Evolutionary conservation across 2,797 vertebrate genomes (phyloP).

Genomic region (Halcyon smyrnensis): DNA sequence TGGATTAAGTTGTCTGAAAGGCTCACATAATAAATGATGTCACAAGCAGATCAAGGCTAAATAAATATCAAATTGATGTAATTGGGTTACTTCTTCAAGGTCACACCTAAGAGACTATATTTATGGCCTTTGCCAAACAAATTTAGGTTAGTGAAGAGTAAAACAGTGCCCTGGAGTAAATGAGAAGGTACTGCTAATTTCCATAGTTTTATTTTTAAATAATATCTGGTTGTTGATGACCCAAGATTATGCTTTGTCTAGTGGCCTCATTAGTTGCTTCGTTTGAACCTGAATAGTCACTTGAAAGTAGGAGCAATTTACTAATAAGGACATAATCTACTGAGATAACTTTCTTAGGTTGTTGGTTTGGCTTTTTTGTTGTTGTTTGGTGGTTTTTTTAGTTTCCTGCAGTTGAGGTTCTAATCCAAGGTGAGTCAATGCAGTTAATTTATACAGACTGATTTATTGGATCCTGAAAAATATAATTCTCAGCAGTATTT

Average conservation of each 20-base stretch:
- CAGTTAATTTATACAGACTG: background rate
- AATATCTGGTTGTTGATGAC: background rate
- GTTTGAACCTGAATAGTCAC: background rate
- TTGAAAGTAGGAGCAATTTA: background rate
- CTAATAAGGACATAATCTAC: background rate
- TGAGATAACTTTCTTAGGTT: background rate
- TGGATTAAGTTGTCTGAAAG: constrained; percentile 30
- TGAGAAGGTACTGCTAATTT: background rate
- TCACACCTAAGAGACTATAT: background rate
- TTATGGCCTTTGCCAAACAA: background rate
- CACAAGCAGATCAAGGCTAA: constrained; percentile 2
- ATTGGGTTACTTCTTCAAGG: constrained; percentile 25
- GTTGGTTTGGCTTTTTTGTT: no score
- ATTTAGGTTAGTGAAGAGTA: background rate
- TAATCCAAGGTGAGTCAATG: background rate
- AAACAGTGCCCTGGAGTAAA: background rate
- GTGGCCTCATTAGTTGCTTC: background rate
- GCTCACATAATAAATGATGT: constrained; percentile 26
- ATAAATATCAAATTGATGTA: constrained; percentile 49
- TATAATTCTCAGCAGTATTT: background rate
- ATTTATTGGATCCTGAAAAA: background rate
- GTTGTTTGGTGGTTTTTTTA: background rate
- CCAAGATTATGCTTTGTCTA: background rate
- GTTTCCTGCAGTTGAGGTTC: background rate
- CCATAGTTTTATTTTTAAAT: no score